These are phyloP conservation scores for Pecten maximus DNA, from an alignment of 2,888 invertebrate genomes.

Conservation along the genomic window DNA sequence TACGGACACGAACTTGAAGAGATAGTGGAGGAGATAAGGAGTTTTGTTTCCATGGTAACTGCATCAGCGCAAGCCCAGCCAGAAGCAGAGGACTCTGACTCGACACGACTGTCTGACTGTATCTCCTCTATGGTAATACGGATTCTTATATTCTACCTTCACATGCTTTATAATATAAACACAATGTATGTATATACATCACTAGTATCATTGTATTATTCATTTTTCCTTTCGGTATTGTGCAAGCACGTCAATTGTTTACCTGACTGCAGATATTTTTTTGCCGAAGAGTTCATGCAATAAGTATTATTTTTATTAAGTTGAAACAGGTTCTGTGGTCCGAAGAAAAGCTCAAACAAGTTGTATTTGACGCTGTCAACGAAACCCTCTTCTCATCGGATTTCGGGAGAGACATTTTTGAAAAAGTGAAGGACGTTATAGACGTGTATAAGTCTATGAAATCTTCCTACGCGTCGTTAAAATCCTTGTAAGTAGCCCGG, in stretches of 20 bases:
- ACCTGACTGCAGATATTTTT: no score
- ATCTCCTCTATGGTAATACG: constrained; percentile 32
- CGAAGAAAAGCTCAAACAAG: background rate
- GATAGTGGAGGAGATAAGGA: constrained; percentile 37
- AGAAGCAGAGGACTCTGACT: background rate
- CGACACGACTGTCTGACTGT: constrained; percentile 38
- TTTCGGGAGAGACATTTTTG: background rate
- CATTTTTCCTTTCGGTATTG: no score
- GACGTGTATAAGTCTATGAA: background rate
- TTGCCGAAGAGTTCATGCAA: no score
- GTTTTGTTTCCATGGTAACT: constrained; percentile 31
- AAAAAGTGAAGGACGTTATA: background rate
- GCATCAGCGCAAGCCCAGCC: background rate
- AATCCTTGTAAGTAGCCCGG: background rate
- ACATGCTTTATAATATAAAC: no score
- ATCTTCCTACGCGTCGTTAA: background rate
- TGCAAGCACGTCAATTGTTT: no score
- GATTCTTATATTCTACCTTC: background rate
- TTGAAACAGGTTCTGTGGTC: background rate
- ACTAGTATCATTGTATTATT: no score
- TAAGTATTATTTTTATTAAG: background rate
- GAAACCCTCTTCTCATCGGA: background rate
- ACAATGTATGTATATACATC: no score
- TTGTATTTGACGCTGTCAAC: background rate
- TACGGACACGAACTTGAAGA: constrained; percentile 42